Conservation (phyloP, 2,888 invertebrate genomes). For the Hirudinaria manillensis region DNA sequence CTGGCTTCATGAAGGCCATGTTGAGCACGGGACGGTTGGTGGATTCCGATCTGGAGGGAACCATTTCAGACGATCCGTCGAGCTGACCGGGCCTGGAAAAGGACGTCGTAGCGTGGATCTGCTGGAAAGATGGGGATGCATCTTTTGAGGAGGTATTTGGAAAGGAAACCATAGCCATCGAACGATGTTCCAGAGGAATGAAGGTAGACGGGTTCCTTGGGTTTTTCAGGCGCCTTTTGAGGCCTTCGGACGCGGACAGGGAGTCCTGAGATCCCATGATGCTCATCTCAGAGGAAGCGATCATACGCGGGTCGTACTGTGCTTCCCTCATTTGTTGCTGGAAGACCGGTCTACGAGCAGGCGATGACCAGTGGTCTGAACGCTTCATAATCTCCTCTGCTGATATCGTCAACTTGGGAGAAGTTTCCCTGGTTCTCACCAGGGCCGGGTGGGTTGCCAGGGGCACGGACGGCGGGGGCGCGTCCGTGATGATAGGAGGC, state of each 20-base stretch:
- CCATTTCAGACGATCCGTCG: not conserved
- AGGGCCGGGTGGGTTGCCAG: constrained; percentile 15
- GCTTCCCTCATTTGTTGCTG: not conserved
- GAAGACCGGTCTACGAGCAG: not conserved
- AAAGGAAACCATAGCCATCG: not conserved
- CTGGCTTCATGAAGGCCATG: not conserved
- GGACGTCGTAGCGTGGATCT: not conserved
- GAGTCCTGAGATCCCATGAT: not conserved
- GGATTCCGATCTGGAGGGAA: not conserved
- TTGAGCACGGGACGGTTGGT: constrained; percentile 1
- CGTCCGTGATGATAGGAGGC: constrained; percentile 35
- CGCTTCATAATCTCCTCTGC: not conserved
- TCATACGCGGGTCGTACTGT: not conserved
- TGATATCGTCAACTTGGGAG: not conserved
- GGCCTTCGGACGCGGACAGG: not conserved
- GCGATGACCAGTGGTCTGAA: constrained; percentile 3
- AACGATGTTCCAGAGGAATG: not conserved
- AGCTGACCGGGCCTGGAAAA: not conserved
- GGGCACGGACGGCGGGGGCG: constrained; percentile 32
- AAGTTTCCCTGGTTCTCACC: not conserved
- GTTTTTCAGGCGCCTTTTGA: constrained; percentile 14
- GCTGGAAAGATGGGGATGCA: not conserved
- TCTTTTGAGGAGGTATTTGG: too few relatives aligned
- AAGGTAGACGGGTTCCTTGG: not conserved
- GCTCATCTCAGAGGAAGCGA: not conserved